Evolutionary conservation across 2,113 vertebrate genomes (phyloP).

Genomic region (Carettochelys insculpta): DNA sequence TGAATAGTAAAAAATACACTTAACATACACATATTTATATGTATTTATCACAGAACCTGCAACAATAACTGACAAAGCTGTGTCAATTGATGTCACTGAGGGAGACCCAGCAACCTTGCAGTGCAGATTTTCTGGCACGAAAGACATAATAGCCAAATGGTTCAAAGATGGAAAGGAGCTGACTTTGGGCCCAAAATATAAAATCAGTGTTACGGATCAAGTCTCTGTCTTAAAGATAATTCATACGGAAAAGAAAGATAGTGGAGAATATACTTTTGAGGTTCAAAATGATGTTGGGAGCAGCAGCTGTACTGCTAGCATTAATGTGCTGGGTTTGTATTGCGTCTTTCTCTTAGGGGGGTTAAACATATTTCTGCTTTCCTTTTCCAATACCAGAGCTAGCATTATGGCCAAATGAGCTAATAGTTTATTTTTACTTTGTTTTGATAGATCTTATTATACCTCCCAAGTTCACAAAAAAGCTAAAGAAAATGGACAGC

Average conservation of each 20-base stretch:
- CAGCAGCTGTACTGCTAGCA: conserved; percentile 88
- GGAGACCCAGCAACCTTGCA: conserved; percentile 95
- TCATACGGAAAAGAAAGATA: conserved; percentile 88
- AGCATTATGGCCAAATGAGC: background rate
- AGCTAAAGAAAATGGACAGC: conserved; percentile 92
- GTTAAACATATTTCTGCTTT: background rate
- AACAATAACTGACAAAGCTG: conserved; percentile 88
- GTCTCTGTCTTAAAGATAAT: conserved; percentile 91
- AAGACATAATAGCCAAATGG: conserved; percentile 90
- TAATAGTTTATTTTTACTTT: conserved; percentile 50
- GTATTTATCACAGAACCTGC: conserved; percentile 89
- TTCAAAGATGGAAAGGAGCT: conserved; percentile 90
- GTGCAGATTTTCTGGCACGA: conserved; percentile 93
- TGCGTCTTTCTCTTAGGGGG: background rate
- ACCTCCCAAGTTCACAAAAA: conserved; percentile 95
- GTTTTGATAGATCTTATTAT: conserved; percentile 93
- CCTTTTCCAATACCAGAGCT: background rate
- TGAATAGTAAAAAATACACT: background rate
- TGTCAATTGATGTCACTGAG: conserved; percentile 95
- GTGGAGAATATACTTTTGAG: conserved; percentile 91
- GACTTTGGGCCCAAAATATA: conserved; percentile 86
- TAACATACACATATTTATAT: conserved; percentile 42
- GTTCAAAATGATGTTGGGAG: conserved; percentile 93
- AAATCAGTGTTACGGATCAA: conserved; percentile 88
- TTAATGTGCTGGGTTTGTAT: conserved; percentile 92